Evolutionary conservation across 2,888 invertebrate species (phyloP), one percentile per base, ranked within the genome.

Genomic region (Leptinotarsa rubiginosa): DNA sequence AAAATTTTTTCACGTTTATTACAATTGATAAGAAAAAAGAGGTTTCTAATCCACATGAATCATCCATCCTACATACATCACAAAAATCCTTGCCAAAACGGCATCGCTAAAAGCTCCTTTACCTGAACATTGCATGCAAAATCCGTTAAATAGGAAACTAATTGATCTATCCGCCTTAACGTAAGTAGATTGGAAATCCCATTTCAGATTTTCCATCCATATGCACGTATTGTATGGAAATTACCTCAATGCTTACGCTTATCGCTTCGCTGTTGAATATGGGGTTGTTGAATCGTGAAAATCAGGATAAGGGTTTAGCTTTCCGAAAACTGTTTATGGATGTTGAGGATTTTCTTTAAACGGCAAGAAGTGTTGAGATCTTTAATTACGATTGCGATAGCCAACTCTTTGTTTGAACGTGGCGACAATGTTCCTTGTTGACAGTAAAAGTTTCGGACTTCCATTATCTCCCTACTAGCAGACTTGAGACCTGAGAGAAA

Each of bases 141-240:
- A 65, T 59, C 47, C 65, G 50, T 65, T 66, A 73, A 70, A 73
- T 70, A 69, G 65, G 69, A 69, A 69, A 59, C 59, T 69, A 73
- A 73, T 73, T 69, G 69, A 69, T 73, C 59, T 66, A 49, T 73
- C 56, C 73, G 70, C 65, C 73, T 69, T 50, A 65, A 65, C 56
- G 50, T 73, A 73, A 73, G 73, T 69, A 70, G 73, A 73, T 73
- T 70, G 73, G 69, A 73, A 73, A 73, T 73, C 47, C 69, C 59
- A 73, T 70, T 69, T 70, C 73, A 62, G 62, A 62, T 62, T 62
- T 62, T 62, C 62, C 69, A 65, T 59, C 54, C 65, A 73, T 59
- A 73, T 73, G 73, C 69, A 70, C 69, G 69, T 66, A 62, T 62
- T 62, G 18, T 62, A 62, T 62, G 62, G 62, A 62, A 62, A 62